phyloP scores from a whole-genome alignment of 1,140 invertebrate species.

The Drosophila trapezifrons region DNA sequence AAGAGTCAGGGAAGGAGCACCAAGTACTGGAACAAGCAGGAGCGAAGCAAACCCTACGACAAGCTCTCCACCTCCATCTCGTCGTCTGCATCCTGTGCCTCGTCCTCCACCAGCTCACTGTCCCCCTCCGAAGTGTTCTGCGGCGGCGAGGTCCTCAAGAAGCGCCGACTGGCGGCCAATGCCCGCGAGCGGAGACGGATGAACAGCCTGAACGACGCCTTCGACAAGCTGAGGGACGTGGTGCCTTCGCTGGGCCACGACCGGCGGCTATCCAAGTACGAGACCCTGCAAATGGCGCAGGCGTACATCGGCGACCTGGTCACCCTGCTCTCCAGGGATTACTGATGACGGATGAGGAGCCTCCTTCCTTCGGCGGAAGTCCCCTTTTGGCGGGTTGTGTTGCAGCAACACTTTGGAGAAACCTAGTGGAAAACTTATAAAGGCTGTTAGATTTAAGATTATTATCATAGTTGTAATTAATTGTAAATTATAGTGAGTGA shows the following conservation, averaged over 20 bases:
- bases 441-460: conserved; percentile 66
- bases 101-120: conserved; percentile 1
- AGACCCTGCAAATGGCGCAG: conserved; percentile 95
- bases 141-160: conserved; percentile 85
- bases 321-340: conserved; percentile 85
- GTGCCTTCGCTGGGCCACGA: conserved; percentile 90
- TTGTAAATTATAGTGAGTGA: neutral
- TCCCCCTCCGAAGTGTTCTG: neutral
- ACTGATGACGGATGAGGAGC: conserved; percentile 27
- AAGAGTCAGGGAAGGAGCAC: conserved; percentile 48
- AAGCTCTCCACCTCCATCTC: conserved; percentile 11
- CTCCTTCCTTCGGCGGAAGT: neutral
- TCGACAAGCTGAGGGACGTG: conserved; percentile 91
- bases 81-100: conserved; percentile 6
- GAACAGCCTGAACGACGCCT: conserved; percentile 93
- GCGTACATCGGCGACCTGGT: conserved; percentile 91
- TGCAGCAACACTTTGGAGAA: conserved; percentile 50
- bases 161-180: conserved; percentile 90
- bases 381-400: conserved; percentile 21
- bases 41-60: conserved; percentile 61
- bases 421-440: conserved; percentile 73
- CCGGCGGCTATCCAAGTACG: conserved; percentile 93
- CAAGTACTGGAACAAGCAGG: conserved; percentile 53
- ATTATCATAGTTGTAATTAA: conserved; percentile 37
- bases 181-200: conserved; percentile 91